Percentiles rank a stretch among this genome's conserved stretches.
Conservation (phyloP, 2,888 invertebrate genomes). For the Branchipolynoe longqiensis region DNA sequence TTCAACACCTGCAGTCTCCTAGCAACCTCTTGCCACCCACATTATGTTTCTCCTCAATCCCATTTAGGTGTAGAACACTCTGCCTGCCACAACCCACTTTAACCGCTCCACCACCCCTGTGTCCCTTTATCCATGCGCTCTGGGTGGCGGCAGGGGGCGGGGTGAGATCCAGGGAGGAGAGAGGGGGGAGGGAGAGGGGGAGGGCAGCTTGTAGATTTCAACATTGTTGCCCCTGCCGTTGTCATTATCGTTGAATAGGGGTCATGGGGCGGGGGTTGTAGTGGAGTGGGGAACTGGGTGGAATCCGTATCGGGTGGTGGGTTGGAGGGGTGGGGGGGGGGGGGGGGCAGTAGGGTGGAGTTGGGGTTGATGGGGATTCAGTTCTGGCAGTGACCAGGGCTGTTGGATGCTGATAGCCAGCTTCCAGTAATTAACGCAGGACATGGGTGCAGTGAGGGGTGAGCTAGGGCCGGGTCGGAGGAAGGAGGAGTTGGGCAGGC, state of each 20-base stretch:
- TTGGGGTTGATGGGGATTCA: not conserved
- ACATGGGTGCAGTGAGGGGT: no score
- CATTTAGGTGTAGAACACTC: not conserved
- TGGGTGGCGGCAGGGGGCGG: no score
- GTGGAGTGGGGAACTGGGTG: not conserved
- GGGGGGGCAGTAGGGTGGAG: not conserved
- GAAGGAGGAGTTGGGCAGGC: no score
- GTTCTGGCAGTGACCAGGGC: conserved; percentile 30
- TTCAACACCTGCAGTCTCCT: no score
- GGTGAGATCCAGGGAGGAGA: no score
- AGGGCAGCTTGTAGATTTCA: not conserved
- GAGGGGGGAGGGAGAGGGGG: no score
- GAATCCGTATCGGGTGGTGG: conserved; percentile 6
- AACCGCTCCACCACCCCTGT: not conserved
- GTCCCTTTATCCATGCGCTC: no score
- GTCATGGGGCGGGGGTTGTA: not conserved
- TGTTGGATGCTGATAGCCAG: conserved; percentile 21
- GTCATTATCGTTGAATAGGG: conserved; percentile 1
- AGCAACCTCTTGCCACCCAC: no score
- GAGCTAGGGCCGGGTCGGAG: no score
- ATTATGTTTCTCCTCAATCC: not conserved
- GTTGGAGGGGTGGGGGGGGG: not conserved
- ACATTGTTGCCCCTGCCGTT: conserved; percentile 6
- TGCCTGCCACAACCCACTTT: not conserved
- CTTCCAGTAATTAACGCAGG: conserved; percentile 19